phyloP scores from a whole-genome alignment of 1,140 invertebrate genomes.

The Leptinotarsa undecemlineata region DNA sequence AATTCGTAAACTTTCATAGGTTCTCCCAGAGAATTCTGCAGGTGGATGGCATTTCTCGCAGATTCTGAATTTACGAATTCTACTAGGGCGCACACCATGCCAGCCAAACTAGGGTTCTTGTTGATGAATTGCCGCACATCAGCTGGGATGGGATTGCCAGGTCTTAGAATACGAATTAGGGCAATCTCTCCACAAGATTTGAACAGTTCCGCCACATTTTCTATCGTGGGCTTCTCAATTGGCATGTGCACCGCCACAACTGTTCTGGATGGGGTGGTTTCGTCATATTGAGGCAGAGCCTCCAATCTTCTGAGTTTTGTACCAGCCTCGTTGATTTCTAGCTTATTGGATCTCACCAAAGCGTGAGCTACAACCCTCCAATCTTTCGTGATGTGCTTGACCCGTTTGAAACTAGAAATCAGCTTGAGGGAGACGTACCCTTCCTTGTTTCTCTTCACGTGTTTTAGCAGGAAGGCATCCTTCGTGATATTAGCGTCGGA shows the following conservation, averaged over 20 bases:
- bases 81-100: conserved; percentile 82
- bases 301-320: conserved; percentile 87
- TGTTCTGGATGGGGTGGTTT: conserved; percentile 87
- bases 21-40: conserved; percentile 52
- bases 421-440: conserved; percentile 93
- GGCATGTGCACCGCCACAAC: conserved; percentile 86
- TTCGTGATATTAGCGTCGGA: conserved; percentile 93
- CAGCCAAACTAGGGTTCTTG: conserved; percentile 85
- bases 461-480: conserved; percentile 92
- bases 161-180: conserved; percentile 80
- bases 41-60: conserved; percentile 76
- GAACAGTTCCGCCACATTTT: conserved; percentile 86
- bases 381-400: conserved; percentile 90
- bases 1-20: conserved; percentile 61
- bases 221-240: conserved; percentile 80
- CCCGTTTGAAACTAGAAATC: conserved; percentile 90
- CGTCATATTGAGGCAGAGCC: conserved; percentile 85
- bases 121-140: conserved; percentile 87
- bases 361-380: conserved; percentile 89
- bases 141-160: conserved; percentile 83
- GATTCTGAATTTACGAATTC: conserved; percentile 88
- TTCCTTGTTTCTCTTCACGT: conserved; percentile 91
- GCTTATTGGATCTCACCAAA: conserved; percentile 74
- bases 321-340: conserved; percentile 88
- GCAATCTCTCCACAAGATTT: conserved; percentile 85